Conservation (phyloP, 2,888 invertebrate species). For the Phaonia tiefii region DNA sequence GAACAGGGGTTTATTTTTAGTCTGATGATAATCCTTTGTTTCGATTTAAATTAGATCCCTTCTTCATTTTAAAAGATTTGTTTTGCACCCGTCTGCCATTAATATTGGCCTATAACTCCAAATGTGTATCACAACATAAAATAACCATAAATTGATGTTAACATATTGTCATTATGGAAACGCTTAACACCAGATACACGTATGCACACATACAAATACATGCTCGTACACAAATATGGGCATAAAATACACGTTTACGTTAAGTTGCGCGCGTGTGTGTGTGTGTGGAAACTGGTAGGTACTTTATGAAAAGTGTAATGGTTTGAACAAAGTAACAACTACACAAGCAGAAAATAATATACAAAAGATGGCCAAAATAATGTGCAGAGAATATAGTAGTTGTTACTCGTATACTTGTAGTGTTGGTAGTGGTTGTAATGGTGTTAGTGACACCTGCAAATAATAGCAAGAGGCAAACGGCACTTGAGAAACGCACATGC, state of each 20-base stretch:
- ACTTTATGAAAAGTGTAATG: neutral
- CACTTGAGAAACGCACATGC: slow-evolving; percentile 34
- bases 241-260: slow-evolving; percentile 39
- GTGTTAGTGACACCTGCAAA: slow-evolving; percentile 53
- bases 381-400: neutral
- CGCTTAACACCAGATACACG: slow-evolving; percentile 47
- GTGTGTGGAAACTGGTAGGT: no score
- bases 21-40: no score
- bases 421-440: slow-evolving; percentile 16
- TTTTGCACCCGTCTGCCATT: neutral
- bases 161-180: slow-evolving; percentile 61
- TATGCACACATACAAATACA: neutral
- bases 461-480: slow-evolving; percentile 51
- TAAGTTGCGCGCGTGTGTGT: neutral
- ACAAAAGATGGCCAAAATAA: neutral
- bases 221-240: neutral
- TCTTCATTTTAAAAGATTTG: no score
- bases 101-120: neutral
- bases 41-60: no score
- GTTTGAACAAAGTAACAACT: slow-evolving; percentile 35
- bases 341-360: neutral
- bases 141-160: slow-evolving; percentile 58
- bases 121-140: slow-evolving; percentile 36
- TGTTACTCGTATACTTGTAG: slow-evolving; percentile 4
- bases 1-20: no score